phyloP scores from a whole-genome alignment of 2,888 invertebrate genomes.

The Scaptomyza polygonia region DNA sequence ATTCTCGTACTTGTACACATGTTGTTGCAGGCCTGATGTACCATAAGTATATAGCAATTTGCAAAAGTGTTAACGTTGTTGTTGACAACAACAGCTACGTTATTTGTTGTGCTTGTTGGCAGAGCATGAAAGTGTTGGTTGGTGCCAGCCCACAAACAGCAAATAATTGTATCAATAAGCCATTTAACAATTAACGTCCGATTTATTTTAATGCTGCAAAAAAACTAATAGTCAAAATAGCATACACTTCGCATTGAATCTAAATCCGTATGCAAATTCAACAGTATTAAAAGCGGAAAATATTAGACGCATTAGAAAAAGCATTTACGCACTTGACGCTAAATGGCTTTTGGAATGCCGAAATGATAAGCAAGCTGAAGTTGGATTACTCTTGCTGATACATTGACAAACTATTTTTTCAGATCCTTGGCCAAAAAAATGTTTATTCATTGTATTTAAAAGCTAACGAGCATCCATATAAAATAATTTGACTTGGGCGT shows the following conservation, averaged over 20 bases:
- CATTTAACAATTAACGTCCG: constrained; percentile 37
- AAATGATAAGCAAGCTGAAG: background rate
- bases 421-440: background rate
- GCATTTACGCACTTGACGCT: constrained; percentile 41
- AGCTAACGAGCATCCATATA: background rate
- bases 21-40: constrained; percentile 11
- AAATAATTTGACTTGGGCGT: background rate
- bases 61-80: constrained; percentile 47
- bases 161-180: constrained; percentile 33
- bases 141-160: constrained; percentile 43
- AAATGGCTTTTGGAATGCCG: background rate
- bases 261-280: constrained; percentile 35
- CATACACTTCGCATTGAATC: constrained; percentile 12
- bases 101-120: constrained; percentile 43
- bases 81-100: constrained; percentile 41
- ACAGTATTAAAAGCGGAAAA: constrained; percentile 69
- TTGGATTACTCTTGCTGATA: constrained; percentile 11
- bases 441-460: background rate
- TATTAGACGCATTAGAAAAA: constrained; percentile 47
- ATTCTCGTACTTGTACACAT: constrained; percentile 35
- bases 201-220: constrained; percentile 62
- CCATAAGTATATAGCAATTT: constrained; percentile 38
- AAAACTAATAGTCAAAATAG: background rate
- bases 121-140: constrained; percentile 73
- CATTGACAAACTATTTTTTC: background rate